Base-by-base conservation (phyloP, 2,113 vertebrate genomes). In the Pardalotus punctatus region DNA sequence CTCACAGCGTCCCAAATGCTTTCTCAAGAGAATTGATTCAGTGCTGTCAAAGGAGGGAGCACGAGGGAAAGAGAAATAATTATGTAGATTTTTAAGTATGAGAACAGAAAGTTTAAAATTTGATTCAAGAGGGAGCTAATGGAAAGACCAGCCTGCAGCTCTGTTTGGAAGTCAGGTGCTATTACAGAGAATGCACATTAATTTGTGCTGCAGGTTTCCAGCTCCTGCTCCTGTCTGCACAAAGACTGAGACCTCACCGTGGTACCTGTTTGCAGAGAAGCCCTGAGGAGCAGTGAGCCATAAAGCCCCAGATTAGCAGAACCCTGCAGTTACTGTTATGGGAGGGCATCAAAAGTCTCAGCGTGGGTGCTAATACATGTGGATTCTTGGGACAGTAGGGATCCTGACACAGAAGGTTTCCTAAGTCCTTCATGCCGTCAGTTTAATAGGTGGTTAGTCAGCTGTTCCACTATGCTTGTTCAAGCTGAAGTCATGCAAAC, bases 41-140 rank as follows among this genome's bases (percentile, higher is more conserved):
- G 45, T 61, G 66, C 66, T 95, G 62, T 92, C 79, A 90, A 35
- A 25, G 58, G n/a, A 77, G 40, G 14, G 57, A 82, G 40, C 65
- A 72, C 6, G 14, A 31, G 43, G 24, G 24, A 66, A 91, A 35
- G 36, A 38, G 45, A 85, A 88, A 57, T 83, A 82, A 80, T 80
- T 81, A 62, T 23, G 35, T 38, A 65, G 61, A 90, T 53, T 69
- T 82, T 77, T 33, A 86, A 86, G 71, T 38, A 72, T 42, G 21
- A 90, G 76, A 94, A 86, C 35, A 85, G 29, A 82, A 93, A 77
- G 33, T 69, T 90, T 90, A 53, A 69, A 36, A 76, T 96, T 88
- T 83, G 21, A 70, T 96, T 92, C 40, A 85, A 33, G 66, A 69
- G 31, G 48, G 36, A 85, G 66, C 62, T 93, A 90, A 77, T 88